Percentiles rank a stretch among this genome's conserved stretches.
Conservation (phyloP, 2,113 vertebrate species). For the Todiramphus saurophagus region DNA sequence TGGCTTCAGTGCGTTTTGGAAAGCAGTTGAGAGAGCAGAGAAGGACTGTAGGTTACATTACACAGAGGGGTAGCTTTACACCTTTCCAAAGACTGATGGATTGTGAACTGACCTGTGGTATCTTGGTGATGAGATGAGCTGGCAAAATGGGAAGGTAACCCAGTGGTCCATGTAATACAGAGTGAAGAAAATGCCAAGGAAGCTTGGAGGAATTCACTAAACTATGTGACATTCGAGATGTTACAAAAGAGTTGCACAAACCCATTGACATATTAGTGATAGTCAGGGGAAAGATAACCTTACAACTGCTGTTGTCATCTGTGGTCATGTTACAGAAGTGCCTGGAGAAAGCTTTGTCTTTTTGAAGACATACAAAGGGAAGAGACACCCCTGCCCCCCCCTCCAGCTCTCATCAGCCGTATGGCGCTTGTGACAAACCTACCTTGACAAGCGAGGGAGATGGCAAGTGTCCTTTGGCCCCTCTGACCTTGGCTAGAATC, state of each 20-base stretch:
- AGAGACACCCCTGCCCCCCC: accelerated
- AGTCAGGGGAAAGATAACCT: background rate
- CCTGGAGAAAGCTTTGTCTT: background rate
- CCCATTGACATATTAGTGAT: accelerated
- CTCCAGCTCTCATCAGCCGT: accelerated
- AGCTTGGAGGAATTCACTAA: background rate
- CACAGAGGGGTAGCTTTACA: background rate
- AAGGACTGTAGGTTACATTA: accelerated
- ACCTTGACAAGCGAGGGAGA: background rate
- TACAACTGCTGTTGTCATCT: background rate
- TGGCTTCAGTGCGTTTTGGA: accelerated
- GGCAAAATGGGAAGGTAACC: background rate
- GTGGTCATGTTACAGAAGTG: background rate
- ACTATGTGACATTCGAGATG: background rate
- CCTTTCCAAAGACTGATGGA: background rate
- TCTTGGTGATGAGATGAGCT: background rate
- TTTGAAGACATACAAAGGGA: background rate
- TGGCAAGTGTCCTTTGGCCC: background rate
- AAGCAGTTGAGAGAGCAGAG: background rate
- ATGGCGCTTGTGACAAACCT: background rate
- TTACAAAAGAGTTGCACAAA: background rate
- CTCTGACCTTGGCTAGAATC: background rate
- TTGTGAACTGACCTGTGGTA: background rate
- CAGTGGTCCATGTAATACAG: accelerated
- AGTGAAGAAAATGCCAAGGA: background rate